Percentiles rank a stretch among this genome's conserved stretches.
These are phyloP conservation scores for Notamacropus eugenii DNA, from an alignment of 2,797 vertebrate species.

Conservation along the genomic window DNA sequence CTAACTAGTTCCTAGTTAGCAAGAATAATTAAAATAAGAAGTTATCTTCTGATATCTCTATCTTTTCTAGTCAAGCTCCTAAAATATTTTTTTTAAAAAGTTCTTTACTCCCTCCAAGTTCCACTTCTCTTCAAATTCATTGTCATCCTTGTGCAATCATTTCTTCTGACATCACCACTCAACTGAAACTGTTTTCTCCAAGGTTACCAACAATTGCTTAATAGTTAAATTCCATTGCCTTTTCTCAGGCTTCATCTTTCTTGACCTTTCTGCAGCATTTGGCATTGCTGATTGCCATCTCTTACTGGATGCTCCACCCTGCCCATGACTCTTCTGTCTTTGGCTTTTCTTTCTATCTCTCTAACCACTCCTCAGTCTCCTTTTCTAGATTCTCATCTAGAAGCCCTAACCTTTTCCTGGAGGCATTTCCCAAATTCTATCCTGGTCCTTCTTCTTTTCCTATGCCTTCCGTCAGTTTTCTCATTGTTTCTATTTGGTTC, in stretches of 20 bases:
- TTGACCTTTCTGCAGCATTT: neutral
- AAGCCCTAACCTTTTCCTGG: neutral
- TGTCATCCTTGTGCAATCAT: neutral
- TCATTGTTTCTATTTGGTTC: neutral
- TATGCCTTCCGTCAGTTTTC: neutral
- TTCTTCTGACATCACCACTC: neutral
- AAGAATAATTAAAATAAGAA: neutral
- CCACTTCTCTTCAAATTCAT: slow-evolving; percentile 45
- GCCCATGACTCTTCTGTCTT: neutral
- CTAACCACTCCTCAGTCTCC: neutral
- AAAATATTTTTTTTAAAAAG: neutral
- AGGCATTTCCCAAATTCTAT: neutral
- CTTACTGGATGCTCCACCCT: neutral
- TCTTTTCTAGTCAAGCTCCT: neutral
- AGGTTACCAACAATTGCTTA: slow-evolving; percentile 1
- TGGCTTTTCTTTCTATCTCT: neutral
- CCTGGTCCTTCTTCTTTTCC: neutral
- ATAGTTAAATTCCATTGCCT: slow-evolving; percentile 1
- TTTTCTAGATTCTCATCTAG: neutral
- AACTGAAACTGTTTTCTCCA: neutral
- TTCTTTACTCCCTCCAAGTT: neutral
- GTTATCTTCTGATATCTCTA: neutral
- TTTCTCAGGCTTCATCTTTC: neutral
- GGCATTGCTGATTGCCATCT: neutral
- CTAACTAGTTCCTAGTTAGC: neutral